Evolutionary conservation across 2,888 invertebrate species (phyloP), one percentile per base, ranked within the genome.

Genomic region (Blera fallax): DNA sequence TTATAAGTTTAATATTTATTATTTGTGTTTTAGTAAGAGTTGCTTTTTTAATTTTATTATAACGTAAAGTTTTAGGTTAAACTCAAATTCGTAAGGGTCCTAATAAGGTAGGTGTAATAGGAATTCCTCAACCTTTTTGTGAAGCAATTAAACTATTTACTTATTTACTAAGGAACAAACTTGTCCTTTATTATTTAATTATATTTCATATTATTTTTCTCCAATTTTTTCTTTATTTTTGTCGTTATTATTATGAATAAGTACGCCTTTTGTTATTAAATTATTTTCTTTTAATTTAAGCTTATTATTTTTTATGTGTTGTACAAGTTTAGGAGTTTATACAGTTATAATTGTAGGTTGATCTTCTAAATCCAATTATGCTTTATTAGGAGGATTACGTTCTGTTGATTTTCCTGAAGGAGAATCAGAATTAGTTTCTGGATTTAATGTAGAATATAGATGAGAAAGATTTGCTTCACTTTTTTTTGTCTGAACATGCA

Each of bases 31-130:
- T 95, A 92, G 90, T 95, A 77, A 93, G 94, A 0, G 94, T 95
- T 14, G 95, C 95, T 89, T 96, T 95, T 94, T 94, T 95, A 90
- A 95, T 95, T 89, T 94, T 96, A 92, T 92, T 96, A 88, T 95
- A 96, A 70, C 96, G 95, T 1, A 95, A 94, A 87, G 93, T 95
- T 89, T 93, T 96, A 92, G 94, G 95, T 0, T 95, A 95, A 93
- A 94, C 95, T 93, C 95, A 96, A 91, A 93, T 94, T 93, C 96
- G 95, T 16, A 95, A 95, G 89, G 95, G 95, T 0, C 95, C 95
- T 21, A 95, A 95, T 94, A 95, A 95, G 89, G 94, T 95, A 1
- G 94, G 94, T 0, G 89, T 94, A 88, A 89, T 93, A 37, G 95
- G 95, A 0, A 89, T 95, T 90, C 91, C 94, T 81, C 95, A 96